A percentile compares a stretch with the other conserved stretches of the same genome.
Evolutionary conservation across 2,888 invertebrate genomes (phyloP).

Genomic region (Andrena marginata): DNA sequence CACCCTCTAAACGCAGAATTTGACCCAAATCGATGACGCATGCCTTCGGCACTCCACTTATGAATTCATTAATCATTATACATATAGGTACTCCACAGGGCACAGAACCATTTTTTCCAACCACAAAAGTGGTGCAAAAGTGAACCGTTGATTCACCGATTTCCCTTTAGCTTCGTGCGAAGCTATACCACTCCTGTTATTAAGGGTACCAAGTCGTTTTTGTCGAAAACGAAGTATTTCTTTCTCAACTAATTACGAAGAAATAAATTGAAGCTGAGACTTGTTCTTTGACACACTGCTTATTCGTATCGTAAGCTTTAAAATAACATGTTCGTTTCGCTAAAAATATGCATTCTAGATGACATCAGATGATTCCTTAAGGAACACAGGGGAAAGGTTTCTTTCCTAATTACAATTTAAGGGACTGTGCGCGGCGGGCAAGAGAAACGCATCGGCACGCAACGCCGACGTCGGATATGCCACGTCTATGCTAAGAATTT

Average conservation of each 20-base stretch:
- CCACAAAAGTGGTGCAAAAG: not conserved
- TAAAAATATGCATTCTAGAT: too few relatives aligned
- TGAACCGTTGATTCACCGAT: not conserved
- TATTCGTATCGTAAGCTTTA: too few relatives aligned
- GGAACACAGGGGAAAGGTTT: not conserved
- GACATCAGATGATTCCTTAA: too few relatives aligned
- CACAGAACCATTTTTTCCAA: not conserved
- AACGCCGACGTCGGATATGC: conserved; percentile 4
- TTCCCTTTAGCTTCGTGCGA: not conserved
- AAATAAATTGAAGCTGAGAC: too few relatives aligned
- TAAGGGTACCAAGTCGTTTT: not conserved
- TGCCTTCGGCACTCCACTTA: too few relatives aligned
- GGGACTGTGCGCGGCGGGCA: not conserved
- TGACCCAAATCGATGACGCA: too few relatives aligned
- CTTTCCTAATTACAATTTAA: conserved; percentile 22
- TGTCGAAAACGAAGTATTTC: too few relatives aligned
- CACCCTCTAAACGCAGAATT: too few relatives aligned
- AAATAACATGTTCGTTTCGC: too few relatives aligned
- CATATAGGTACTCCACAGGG: not conserved
- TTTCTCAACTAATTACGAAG: too few relatives aligned
- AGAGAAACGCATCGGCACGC: conserved; percentile 5
- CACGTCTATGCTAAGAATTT: conserved; percentile 43
- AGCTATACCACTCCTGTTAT: not conserved
- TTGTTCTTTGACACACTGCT: too few relatives aligned
- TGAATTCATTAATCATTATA: too few relatives aligned